Percentiles rank a stretch among this genome's conserved stretches.
These are phyloP conservation scores for Labia minor DNA, from an alignment of 2,888 invertebrate genomes.

Conservation along the genomic window DNA sequence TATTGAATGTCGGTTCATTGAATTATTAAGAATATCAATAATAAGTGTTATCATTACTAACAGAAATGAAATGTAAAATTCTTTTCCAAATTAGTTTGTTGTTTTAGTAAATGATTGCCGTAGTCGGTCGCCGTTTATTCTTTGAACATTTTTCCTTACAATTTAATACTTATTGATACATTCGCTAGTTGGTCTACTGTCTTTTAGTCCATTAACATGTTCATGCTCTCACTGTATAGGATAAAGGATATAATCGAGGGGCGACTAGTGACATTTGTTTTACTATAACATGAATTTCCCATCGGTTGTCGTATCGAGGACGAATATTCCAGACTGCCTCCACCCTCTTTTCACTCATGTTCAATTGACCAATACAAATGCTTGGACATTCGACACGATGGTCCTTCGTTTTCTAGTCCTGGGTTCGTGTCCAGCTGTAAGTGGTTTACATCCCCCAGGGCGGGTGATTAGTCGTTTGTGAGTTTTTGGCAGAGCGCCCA, in stretches of 20 bases:
- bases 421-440: constrained; percentile 13
- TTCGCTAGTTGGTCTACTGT: not conserved
- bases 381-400: constrained; percentile 13
- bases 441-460: not conserved
- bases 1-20: too few species aligned
- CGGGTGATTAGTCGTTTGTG: constrained; percentile 6
- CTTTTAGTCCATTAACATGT: constrained; percentile 3
- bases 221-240: not conserved
- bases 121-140: too few species aligned
- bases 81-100: too few species aligned
- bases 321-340: not conserved
- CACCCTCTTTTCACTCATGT: constrained; percentile 1
- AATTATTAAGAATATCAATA: too few species aligned
- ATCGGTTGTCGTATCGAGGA: constrained; percentile 6
- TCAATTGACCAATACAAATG: constrained; percentile 13
- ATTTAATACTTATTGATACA: not conserved
- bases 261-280: not conserved
- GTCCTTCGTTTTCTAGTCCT: constrained; percentile 13
- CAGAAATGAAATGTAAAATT: too few species aligned
- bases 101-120: too few species aligned
- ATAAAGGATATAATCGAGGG: constrained; percentile 13
- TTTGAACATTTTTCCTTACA: too few species aligned
- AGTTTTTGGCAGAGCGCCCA: constrained; percentile 1
- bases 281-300: constrained; percentile 13
- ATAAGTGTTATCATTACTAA: too few species aligned